Base-by-base conservation (phyloP, 2,113 vertebrate species). In the Cervus canadensis region DNA sequence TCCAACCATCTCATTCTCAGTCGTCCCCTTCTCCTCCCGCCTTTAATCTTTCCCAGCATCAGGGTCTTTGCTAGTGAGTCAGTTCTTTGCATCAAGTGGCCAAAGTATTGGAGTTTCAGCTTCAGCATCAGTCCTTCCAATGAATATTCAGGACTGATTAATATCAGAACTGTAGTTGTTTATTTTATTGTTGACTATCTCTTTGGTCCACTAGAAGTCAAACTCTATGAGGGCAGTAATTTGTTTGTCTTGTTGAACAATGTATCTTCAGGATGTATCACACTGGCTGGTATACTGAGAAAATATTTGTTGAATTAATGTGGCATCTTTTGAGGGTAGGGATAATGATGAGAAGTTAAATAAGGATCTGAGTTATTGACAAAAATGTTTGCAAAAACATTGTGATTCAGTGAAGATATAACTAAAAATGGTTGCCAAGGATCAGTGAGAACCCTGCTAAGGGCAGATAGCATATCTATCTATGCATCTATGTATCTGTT, bases 21-120 rank as follows among this genome's bases (percentile, higher is more conserved):
- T 71, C 0, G 0, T 23, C n/a, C 67, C n/a, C 67, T 71, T 71
- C 67, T 71, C 19, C n/a, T 21, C n/a, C 9, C 0, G 1, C 4
- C n/a, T 71, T 71, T n/a, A 71, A 5, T 71, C n/a, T 71, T 23
- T 71, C 64, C 64, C n/a, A 36, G 9, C 17, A 23, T 71, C 64
- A 71, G 9, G n/a, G 2, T 71, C n/a, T 71, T 36, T 36, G 11
- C n/a, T 19, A 71, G 33, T 21, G 64, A 36, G 9, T 71, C 64
- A 71, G n/a, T 71, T 36, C n/a, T 71, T 71, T 36, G n/a, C n/a
- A 40, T 71, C 19, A 40, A 9, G 10, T 23, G 67, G 67, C 67
- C 67, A 23, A 23, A 71, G 19, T 36, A 21, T 23, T 71, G 19
- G 67, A 71, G 67, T 40, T 71, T 40, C n/a, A 71, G 67, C n/a